phyloP scores from a whole-genome alignment of 2,888 invertebrate species.

The Ophonus ardosiacus region DNA sequence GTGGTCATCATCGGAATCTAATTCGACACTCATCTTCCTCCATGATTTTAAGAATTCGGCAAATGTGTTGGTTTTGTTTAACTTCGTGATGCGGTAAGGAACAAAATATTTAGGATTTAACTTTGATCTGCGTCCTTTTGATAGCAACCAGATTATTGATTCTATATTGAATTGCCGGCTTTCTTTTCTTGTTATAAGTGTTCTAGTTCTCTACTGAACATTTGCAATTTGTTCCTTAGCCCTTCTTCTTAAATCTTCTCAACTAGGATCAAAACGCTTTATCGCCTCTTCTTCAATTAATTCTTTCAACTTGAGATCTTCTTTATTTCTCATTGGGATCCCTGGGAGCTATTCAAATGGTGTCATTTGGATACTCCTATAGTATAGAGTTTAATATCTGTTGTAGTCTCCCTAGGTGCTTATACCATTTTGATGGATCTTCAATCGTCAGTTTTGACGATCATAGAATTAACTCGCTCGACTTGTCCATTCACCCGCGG shows the following conservation, averaged over 20 bases:
- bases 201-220: neutral
- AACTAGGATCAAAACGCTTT: neutral
- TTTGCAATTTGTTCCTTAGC: neutral
- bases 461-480: neutral
- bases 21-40: too few species aligned
- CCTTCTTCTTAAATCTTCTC: neutral
- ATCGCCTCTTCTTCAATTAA: neutral
- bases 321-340: slow-evolving; percentile 6
- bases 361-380: slow-evolving; percentile 22
- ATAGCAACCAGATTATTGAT: neutral
- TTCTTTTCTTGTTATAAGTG: neutral
- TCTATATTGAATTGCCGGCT: neutral
- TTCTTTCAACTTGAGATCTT: neutral
- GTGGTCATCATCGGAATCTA: too few species aligned
- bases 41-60: too few species aligned
- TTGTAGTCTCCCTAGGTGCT: neutral
- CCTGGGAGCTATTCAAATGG: neutral
- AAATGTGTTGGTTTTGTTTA: too few species aligned
- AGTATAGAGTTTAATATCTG: neutral
- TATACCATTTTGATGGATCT: slow-evolving; percentile 13
- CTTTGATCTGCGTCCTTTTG: neutral
- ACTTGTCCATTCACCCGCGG: slow-evolving; percentile 12
- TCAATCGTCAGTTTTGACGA: slow-evolving; percentile 1
- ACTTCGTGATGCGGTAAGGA: too few species aligned
- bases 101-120: too few species aligned